Base-by-base conservation (phyloP, 2,113 vertebrate species). In the Stigmatopora nigra region DNA sequence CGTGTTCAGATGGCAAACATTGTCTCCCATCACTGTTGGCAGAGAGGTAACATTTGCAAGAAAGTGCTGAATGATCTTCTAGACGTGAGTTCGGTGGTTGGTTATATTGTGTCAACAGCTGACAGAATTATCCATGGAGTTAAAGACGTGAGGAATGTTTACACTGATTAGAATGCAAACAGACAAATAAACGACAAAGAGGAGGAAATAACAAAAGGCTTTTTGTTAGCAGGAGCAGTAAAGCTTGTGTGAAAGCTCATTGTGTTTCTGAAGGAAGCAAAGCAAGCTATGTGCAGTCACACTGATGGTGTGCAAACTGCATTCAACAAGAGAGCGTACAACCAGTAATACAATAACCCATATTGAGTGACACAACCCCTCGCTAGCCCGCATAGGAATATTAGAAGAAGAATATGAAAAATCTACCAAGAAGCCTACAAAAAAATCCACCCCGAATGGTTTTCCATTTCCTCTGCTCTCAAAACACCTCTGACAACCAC, bases 81-180 rank as follows among this genome's bases (percentile, higher is more conserved):
- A 5, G 62, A 59, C 64, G 53, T n/a, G 65, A 53, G 20, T 74
- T 68, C 63, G 52, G 12, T 61, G 70, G 22, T 64, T 41, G n/a
- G 53, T 59, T 49, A 56, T 67, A 63, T 71, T 61, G 69, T 71
- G 73, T 74, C 66, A 69, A 69, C 63, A 46, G 46, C 51, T 20
- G 45, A 15, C 52, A 55, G 64, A 64, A 13, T 55, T 56, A 68
- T 69, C 66, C 35, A 25, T 69, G 22, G 12, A 57, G 25, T 64
- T 66, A 64, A 66, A 59, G 31, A 70, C 25, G 65, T 38, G 53
- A 44, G 13, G 22, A 68, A 58, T 61, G 13, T 55, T 31, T 41
- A 31, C 55, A 31, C 22, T 19, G 17, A 69, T 19, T 61, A 45
- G 41, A 45, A 45, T 20, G 19, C 59, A 45, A 15, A 45, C 38